Base-by-base conservation (phyloP, 2,888 invertebrate species). In the Chloroclystis v-ata region DNA sequence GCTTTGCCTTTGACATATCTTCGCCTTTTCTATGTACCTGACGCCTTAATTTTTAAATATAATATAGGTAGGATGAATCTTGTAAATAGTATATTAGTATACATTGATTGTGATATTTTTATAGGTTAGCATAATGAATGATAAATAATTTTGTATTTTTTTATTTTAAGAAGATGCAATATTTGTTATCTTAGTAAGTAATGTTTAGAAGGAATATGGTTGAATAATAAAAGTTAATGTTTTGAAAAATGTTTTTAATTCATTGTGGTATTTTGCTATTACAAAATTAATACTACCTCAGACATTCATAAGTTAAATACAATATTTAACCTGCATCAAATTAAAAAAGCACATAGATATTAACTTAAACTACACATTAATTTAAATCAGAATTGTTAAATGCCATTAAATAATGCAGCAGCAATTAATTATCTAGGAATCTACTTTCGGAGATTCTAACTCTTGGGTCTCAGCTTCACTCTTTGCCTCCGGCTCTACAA, bases 71-170 rank as follows among this genome's bases (percentile, higher is more conserved):
- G 14, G 12, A 28, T 20, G 20, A 30, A 44, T 59, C 57, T 53
- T 62, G 58, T 60, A 55, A 25, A 51, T 52, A 55, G 43, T 58
- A 54, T 52, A 59, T 43, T 47, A 43, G 41, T 32, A 43, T 35
- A 50, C 55, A 56, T 53, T 47, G 54, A 61, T 57, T 59, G 57
- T 57, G 57, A 56, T 54, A 53, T 47, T 43, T 47, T 37, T 37
- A 40, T 43, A 13, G 40, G 28, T 50, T 45, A 28, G 43, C 44
- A 28, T 43, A 13, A 11, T n/a, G n/a, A 43, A 29, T n/a, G 20
- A 13, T 33, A 41, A 28, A 28, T n/a, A 24, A 35, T 35, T 52
- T 41, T 44, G 25, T 50, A 46, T 28, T 38, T 50, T 47, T 56
- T 30, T 44, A 20, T 10, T 32, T 16, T 16, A 35, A n/a, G 30